These are phyloP conservation scores for Volucella zonaria DNA, from an alignment of 2,888 invertebrate species.

Conservation along the genomic window DNA sequence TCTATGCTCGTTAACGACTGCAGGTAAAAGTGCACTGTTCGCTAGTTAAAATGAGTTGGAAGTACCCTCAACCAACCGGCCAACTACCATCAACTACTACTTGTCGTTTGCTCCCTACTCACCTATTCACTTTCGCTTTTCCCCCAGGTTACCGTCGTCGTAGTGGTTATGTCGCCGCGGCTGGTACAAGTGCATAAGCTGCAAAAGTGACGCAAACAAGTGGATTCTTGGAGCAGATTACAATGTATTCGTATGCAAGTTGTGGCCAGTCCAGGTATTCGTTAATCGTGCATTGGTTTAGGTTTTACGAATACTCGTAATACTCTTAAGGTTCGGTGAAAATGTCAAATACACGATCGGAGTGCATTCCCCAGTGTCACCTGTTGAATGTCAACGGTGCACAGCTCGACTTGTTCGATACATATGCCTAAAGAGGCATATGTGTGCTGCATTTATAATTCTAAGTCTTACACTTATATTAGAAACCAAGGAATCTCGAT, in stretches of 20 bases:
- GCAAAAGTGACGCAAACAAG: slow-evolving; percentile 47
- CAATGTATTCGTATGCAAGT: slow-evolving; percentile 6
- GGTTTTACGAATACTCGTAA: not conserved
- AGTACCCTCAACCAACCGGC: slow-evolving; percentile 15
- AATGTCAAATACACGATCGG: slow-evolving; percentile 58
- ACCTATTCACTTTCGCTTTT: slow-evolving; percentile 73
- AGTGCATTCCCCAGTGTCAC: slow-evolving; percentile 63
- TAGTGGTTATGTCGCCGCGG: slow-evolving; percentile 5
- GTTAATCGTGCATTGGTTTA: slow-evolving; percentile 25
- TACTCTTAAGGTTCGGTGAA: slow-evolving; percentile 27
- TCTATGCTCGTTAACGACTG: slow-evolving; percentile 61
- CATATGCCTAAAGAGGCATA: slow-evolving; percentile 5
- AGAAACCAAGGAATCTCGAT: slow-evolving; percentile 20
- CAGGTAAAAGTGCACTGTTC: slow-evolving; percentile 66
- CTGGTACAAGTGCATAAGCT: slow-evolving; percentile 51
- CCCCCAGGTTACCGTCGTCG: slow-evolving; percentile 42
- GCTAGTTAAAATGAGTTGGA: slow-evolving; percentile 46
- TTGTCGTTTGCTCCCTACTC: slow-evolving; percentile 49
- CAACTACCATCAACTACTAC: not conserved
- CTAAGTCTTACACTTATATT: slow-evolving; percentile 18
- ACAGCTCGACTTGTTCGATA: slow-evolving; percentile 41
- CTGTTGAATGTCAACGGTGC: slow-evolving; percentile 57
- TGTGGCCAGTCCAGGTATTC: not conserved
- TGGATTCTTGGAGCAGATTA: slow-evolving; percentile 56
- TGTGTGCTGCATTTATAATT: slow-evolving; percentile 44